A percentile compares a stretch with the other conserved stretches of the same genome.
Evolutionary conservation across 2,797 vertebrate species (phyloP).

Genomic region (Holocentrus rufus): DNA sequence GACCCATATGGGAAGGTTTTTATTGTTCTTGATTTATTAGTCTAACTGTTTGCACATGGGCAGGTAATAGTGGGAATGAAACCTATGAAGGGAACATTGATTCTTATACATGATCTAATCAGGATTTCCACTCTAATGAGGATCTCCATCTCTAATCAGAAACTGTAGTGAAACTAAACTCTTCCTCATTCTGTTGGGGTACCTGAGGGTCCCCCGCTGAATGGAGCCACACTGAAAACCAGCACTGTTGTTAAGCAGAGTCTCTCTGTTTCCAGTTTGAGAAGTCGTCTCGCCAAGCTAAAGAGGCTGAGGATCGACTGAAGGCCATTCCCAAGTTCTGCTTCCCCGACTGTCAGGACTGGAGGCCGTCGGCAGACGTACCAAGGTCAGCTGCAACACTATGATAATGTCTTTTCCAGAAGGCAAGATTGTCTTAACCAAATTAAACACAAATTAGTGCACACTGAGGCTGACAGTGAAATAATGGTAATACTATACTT

Average conservation of each 20-base stretch:
- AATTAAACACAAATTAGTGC: not conserved
- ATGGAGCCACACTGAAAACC: not conserved
- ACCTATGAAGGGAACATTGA: no score
- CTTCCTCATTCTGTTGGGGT: no score
- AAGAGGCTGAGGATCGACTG: constrained; percentile 93
- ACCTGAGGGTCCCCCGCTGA: no score
- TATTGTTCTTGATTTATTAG: no score
- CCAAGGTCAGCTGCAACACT: constrained; percentile 82
- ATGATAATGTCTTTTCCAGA: not conserved
- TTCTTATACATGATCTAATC: not conserved
- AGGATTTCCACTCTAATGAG: not conserved
- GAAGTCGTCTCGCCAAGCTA: constrained; percentile 88
- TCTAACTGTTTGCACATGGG: no score
- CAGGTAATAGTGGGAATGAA: no score
- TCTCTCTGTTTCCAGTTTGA: constrained; percentile 84
- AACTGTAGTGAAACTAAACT: not conserved
- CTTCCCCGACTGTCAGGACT: constrained; percentile 94
- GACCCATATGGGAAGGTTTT: no score
- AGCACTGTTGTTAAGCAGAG: not conserved
- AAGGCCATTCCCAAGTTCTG: constrained; percentile 97
- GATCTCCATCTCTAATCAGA: no score
- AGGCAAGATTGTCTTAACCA: not conserved
- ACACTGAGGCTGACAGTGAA: not conserved
- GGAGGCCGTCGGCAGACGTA: constrained; percentile 89
- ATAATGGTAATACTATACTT: constrained; percentile 10